These are phyloP conservation scores for Diachasmimorpha longicaudata DNA, from an alignment of 1,140 invertebrate genomes.

Conservation along the genomic window DNA sequence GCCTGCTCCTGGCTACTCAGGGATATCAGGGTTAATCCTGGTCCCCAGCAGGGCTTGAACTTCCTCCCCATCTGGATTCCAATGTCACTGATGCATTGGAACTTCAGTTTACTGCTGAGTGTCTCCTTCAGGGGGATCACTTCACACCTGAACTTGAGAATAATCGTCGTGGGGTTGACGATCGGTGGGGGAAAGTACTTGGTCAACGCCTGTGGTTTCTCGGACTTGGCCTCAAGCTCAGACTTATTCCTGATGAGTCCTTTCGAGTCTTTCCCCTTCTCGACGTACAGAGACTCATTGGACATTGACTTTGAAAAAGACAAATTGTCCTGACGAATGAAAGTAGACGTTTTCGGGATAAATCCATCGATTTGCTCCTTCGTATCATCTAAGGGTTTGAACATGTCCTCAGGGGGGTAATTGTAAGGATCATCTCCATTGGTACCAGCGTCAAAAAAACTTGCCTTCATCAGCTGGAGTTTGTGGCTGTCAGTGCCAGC, in stretches of 20 bases:
- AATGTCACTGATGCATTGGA: conserved; percentile 68
- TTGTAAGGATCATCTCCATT: conserved; percentile 50
- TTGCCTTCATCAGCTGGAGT: conserved; percentile 87
- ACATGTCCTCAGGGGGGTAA: conserved; percentile 17
- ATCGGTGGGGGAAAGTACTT: conserved; percentile 39
- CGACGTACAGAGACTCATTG: background rate
- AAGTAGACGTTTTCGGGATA: background rate
- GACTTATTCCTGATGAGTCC: conserved; percentile 21
- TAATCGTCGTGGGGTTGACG: conserved; percentile 45
- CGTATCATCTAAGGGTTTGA: background rate
- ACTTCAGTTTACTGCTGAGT: conserved; percentile 58
- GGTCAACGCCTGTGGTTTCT: conserved; percentile 22
- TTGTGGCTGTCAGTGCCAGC: conserved; percentile 69
- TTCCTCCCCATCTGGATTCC: conserved; percentile 68
- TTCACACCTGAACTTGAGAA: conserved; percentile 57
- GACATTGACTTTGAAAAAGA: background rate
- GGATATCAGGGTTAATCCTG: conserved; percentile 68
- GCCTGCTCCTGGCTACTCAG: conserved; percentile 55
- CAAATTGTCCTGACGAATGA: background rate
- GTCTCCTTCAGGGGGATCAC: conserved; percentile 59
- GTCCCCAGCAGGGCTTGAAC: conserved; percentile 79
- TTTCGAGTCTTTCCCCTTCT: background rate
- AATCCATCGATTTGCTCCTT: background rate
- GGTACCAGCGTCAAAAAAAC: conserved; percentile 66
- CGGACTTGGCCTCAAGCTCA: background rate